These are phyloP conservation scores for Adrianichthys oophorus DNA, from an alignment of 2,797 vertebrate genomes.

Conservation along the genomic window DNA sequence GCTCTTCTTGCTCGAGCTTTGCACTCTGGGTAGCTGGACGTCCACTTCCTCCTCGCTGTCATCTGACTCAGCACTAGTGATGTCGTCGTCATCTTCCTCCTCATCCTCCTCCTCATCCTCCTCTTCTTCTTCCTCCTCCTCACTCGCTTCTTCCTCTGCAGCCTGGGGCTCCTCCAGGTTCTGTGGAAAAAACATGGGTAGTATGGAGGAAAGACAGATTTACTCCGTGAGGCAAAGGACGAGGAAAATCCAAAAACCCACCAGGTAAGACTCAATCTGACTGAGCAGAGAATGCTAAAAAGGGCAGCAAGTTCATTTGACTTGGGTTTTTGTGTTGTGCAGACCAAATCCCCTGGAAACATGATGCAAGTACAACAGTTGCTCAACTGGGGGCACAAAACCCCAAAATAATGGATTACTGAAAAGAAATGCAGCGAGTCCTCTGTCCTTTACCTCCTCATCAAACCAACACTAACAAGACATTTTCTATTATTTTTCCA, in stretches of 20 bases:
- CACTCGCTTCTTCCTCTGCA: slow-evolving; percentile 83
- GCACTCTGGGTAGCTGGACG: slow-evolving; percentile 76
- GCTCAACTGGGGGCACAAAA: too few relatives aligned
- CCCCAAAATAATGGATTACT: too few relatives aligned
- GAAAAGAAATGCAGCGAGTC: too few relatives aligned
- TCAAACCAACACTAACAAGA: too few relatives aligned
- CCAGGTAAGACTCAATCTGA: too few relatives aligned
- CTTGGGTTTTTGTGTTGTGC: too few relatives aligned
- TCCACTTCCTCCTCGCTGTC: slow-evolving; percentile 87
- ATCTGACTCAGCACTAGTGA: slow-evolving; percentile 88
- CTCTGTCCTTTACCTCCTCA: too few relatives aligned
- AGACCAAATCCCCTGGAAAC: too few relatives aligned
- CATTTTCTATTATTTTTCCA: too few relatives aligned
- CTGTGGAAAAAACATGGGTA: slow-evolving; percentile 56
- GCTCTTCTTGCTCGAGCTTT: slow-evolving; percentile 78
- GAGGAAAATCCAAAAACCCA: neutral
- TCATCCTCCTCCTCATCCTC: slow-evolving; percentile 73
- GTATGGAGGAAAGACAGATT: neutral
- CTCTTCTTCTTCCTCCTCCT: slow-evolving; percentile 78
- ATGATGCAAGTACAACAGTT: too few relatives aligned
- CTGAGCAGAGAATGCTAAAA: too few relatives aligned
- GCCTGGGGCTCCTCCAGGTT: slow-evolving; percentile 82
- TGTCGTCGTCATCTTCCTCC: slow-evolving; percentile 83
- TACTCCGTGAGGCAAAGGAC: neutral
- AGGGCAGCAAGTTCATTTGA: too few relatives aligned